Base-by-base conservation (phyloP, 2,797 vertebrate species). In the Ctenosaura bakeri region DNA sequence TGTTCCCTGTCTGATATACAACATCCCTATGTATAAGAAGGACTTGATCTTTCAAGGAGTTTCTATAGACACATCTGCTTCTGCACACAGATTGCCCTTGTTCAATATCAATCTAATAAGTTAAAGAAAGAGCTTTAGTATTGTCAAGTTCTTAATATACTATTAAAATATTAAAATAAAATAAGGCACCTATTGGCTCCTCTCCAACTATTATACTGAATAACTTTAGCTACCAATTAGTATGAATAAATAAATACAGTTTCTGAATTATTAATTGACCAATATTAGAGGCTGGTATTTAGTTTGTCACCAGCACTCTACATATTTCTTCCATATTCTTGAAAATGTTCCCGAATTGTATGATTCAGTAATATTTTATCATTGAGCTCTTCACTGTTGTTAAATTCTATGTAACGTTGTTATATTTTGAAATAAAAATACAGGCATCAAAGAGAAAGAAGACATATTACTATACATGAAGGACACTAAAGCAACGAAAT, bases 161-260 rank as follows among this genome's bases (percentile, higher is more conserved):
- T 83, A 71, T 81, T 93, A 89, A 92, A 90, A 94, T 85, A 71
- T 81, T 93, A 89, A 92, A 91, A 94, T 83, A 83, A 92, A 95
- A 89, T 88, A 29, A 82, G 6, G 50, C 81, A 92, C 85, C 85
- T 93, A 89, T 94, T 94, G 89, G 85, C 87, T 90, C 64, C 90
- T 79, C 64, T 87, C 93, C 87, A 93, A 66, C 93, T 92, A 91
- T 91, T 92, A 32, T 64, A 85, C 2, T 12, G 81, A 85, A 93
- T 93, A 94, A 92, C 91, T 91, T 88, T 91, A 87, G 90, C 50
- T 78, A 84, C 87, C 90, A 91, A 77, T 95, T 90, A 92, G 66
- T 90, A 92, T 92, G 85, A 94, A 93, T 92, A 94, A 93, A 92
- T 92, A 85, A 89, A 88, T 88, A 90, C 82, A 62, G 22, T 77